Conservation (phyloP, 2,888 invertebrate species). For the Rhamnusium bicolor region DNA sequence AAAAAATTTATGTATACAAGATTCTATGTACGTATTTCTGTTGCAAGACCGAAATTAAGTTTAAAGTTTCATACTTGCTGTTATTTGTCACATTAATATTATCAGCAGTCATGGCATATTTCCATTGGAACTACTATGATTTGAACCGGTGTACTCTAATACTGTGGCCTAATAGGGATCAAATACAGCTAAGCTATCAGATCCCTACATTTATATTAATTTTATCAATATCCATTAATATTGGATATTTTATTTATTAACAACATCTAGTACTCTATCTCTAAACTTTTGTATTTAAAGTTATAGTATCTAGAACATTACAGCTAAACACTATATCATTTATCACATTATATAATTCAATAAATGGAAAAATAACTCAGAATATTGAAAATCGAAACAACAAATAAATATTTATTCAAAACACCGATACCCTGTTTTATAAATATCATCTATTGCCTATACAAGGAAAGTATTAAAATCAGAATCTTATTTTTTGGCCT, state of each 20-base stretch:
- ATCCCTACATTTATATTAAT: not conserved
- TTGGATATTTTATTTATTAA: slow-evolving; percentile 19
- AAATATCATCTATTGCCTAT: slow-evolving; percentile 29
- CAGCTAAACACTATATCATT: slow-evolving; percentile 1
- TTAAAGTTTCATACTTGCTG: not conserved
- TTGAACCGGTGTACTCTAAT: too few relatives aligned
- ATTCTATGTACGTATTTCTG: not conserved
- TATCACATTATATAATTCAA: slow-evolving; percentile 11
- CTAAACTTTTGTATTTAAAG: slow-evolving; percentile 25
- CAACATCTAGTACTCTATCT: slow-evolving; percentile 30
- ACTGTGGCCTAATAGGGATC: too few relatives aligned
- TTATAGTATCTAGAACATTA: slow-evolving; percentile 1
- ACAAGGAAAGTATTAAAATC: slow-evolving; percentile 2
- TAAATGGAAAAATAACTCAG: not conserved
- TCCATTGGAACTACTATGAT: not conserved
- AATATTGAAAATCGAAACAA: not conserved
- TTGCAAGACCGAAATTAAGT: not conserved
- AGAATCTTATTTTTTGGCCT: slow-evolving; percentile 36
- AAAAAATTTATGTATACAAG: slow-evolving; percentile 25
- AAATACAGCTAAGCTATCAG: too few relatives aligned
- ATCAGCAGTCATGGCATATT: too few relatives aligned
- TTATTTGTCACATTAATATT: not conserved
- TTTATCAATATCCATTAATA: not conserved
- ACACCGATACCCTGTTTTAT: slow-evolving; percentile 41
- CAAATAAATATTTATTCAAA: slow-evolving; percentile 14